Evolutionary conservation across 2,113 vertebrate genomes (phyloP).

Genomic region (Tachysurus fulvidraco): DNA sequence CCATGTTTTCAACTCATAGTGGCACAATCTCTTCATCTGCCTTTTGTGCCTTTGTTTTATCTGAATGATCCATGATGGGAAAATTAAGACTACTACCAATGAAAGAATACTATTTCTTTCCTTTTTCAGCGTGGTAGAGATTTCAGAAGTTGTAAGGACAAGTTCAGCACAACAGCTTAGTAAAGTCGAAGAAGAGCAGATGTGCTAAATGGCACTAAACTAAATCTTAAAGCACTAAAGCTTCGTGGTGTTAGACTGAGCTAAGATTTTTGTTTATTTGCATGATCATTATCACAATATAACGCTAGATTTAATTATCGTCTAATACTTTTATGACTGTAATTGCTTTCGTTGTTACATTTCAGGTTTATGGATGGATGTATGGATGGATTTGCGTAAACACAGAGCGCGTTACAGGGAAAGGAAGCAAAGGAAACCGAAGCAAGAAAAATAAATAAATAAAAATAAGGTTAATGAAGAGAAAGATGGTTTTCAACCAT

Average conservation of each 20-base stretch:
- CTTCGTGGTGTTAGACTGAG: neutral
- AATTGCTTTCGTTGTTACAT: neutral
- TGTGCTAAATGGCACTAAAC: neutral
- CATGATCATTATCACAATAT: neutral
- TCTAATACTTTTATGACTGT: too few species aligned
- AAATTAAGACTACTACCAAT: neutral
- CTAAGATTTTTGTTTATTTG: neutral
- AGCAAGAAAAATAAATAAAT: neutral
- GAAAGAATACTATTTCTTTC: neutral
- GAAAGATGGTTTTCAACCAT: too few species aligned
- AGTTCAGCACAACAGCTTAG: neutral
- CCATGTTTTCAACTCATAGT: constrained; percentile 6
- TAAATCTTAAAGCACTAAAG: neutral
- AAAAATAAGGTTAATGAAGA: neutral
- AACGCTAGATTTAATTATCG: neutral
- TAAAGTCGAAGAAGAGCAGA: neutral
- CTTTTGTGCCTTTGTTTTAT: neutral
- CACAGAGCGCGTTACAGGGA: neutral
- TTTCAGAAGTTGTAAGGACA: neutral
- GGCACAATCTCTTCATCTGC: neutral
- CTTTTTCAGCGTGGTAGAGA: neutral
- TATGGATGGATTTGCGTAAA: neutral
- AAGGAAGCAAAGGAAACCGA: neutral
- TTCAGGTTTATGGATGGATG: neutral
- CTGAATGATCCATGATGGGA: neutral